Percentiles rank a stretch among this genome's conserved stretches.
Conservation (phyloP, 1,140 invertebrate genomes). For the Pissodes strobi region DNA sequence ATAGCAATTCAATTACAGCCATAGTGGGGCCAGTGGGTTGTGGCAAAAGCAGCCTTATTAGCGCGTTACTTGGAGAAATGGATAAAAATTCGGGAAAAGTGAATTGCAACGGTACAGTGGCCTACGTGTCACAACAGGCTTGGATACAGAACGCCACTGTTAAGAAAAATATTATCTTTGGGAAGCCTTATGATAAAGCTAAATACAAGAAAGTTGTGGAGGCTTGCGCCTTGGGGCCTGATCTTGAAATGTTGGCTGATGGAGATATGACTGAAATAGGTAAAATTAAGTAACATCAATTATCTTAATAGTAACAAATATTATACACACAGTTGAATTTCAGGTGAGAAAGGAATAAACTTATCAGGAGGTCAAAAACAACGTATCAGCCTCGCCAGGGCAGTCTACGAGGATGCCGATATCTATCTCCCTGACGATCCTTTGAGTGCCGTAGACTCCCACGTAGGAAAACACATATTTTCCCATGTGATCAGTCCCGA, state of each 20-base stretch:
- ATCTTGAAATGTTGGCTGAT: constrained; percentile 85
- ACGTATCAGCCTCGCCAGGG: constrained; percentile 89
- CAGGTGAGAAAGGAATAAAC: constrained; percentile 71
- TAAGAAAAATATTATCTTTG: constrained; percentile 86
- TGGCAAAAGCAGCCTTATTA: constrained; percentile 87
- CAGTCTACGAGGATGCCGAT: constrained; percentile 90
- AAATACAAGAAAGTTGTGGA: constrained; percentile 83
- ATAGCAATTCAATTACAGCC: constrained; percentile 73
- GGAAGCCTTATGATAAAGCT: constrained; percentile 67
- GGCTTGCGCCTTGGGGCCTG: constrained; percentile 80
- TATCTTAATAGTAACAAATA: not conserved
- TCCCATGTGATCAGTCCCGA: constrained; percentile 57
- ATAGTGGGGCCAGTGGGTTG: constrained; percentile 87
- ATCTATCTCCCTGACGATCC: constrained; percentile 95
- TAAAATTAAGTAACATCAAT: not conserved
- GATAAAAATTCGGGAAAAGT: constrained; percentile 76
- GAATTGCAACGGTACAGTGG: constrained; percentile 67
- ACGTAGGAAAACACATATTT: constrained; percentile 95
- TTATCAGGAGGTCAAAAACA: constrained; percentile 97
- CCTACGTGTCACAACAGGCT: constrained; percentile 90
- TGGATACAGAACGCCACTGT: constrained; percentile 94
- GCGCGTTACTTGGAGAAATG: constrained; percentile 89
- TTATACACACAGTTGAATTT: not conserved
- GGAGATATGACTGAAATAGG: constrained; percentile 92
- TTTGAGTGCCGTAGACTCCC: constrained; percentile 91